Conservation (phyloP, 1,140 invertebrate species). For the Scaptodrosophila lebanonensis region DNA sequence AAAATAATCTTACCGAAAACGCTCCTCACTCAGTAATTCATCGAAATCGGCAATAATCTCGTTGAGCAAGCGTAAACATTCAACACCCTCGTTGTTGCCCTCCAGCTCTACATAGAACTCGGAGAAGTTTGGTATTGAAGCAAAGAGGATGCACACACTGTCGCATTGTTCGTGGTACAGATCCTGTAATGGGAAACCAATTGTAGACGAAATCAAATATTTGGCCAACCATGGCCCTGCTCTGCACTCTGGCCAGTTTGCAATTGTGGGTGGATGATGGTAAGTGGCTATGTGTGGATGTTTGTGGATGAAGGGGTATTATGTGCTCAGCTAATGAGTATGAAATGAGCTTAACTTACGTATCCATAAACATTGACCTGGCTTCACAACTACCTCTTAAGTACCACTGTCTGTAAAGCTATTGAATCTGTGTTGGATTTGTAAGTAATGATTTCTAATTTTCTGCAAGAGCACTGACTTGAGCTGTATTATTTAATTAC, state of each 20-base stretch:
- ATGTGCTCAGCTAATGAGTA: no score
- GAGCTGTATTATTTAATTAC: no score
- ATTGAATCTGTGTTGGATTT: conserved; percentile 41
- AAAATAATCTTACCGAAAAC: conserved; percentile 81
- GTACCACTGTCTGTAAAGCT: not conserved
- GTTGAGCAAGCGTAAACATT: conserved; percentile 94
- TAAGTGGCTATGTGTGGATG: no score
- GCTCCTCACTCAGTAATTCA: conserved; percentile 90
- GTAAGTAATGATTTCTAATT: conserved; percentile 51
- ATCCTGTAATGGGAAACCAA: conserved; percentile 81
- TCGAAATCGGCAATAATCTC: conserved; percentile 99
- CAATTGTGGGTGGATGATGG: not conserved
- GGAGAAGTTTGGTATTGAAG: conserved; percentile 97
- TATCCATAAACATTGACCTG: no score
- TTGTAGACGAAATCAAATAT: conserved; percentile 12
- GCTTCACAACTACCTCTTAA: no score
- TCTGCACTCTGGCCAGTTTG: no score
- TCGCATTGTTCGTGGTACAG: conserved; percentile 97
- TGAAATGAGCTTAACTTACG: no score
- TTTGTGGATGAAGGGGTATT: no score
- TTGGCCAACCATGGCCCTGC: not conserved
- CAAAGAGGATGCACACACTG: conserved; percentile 96
- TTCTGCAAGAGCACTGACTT: no score
- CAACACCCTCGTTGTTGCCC: conserved; percentile 95
- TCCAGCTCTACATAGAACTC: conserved; percentile 97